Evolutionary conservation across 2,888 invertebrate genomes (phyloP).

Genomic region (Zygothrica quintamaculata): DNA sequence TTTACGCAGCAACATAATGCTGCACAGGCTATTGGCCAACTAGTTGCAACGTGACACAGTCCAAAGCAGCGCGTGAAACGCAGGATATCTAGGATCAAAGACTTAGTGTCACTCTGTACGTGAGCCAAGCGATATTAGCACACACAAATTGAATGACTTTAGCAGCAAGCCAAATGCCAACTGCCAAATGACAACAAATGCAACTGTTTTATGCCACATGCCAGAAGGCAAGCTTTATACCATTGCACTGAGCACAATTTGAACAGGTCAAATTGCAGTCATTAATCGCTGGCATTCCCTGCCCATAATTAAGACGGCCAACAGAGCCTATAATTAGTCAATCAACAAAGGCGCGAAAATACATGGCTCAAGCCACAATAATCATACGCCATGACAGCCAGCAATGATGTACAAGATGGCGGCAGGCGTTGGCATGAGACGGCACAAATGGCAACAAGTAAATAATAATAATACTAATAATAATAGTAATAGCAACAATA

Average conservation of each 20-base stretch:
- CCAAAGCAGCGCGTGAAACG: constrained; percentile 55
- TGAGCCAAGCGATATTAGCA: constrained; percentile 49
- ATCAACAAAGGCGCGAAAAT: constrained; percentile 74
- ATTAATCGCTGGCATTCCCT: constrained; percentile 35
- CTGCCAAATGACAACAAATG: constrained; percentile 43
- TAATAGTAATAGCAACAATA: too few species aligned
- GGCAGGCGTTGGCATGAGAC: too few species aligned
- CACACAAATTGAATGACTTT: constrained; percentile 68
- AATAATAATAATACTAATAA: constrained; percentile 30
- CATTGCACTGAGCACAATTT: constrained; percentile 4
- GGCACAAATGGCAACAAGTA: neutral
- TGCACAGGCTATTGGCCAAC: constrained; percentile 38
- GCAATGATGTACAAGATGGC: too few species aligned
- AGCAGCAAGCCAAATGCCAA: constrained; percentile 23
- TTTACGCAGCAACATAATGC: constrained; percentile 58
- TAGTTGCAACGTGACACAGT: constrained; percentile 60
- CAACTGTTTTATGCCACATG: constrained; percentile 17
- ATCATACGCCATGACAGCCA: constrained; percentile 57
- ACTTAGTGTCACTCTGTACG: constrained; percentile 59
- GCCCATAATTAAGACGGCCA: constrained; percentile 53
- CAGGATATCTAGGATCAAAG: constrained; percentile 62
- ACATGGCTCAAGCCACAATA: constrained; percentile 44
- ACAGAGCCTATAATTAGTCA: constrained; percentile 69
- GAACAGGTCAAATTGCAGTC: constrained; percentile 54
- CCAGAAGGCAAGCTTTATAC: constrained; percentile 38